Evolutionary conservation across 1,140 invertebrate species (phyloP), one percentile per base, ranked within the genome.

Genomic region (Drosophila varians): DNA sequence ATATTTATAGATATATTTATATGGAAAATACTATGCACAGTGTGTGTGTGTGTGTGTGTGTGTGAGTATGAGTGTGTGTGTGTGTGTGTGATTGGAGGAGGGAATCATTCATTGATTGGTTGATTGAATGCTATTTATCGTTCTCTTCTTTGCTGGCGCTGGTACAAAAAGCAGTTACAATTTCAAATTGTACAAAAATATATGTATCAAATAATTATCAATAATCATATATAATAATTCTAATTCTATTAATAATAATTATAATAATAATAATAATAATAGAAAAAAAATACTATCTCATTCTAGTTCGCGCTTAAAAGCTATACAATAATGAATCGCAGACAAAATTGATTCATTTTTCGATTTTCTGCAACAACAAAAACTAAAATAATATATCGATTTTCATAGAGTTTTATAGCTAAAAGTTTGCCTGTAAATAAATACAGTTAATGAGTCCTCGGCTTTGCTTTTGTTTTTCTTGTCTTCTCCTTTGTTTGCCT

Each of bases 21-120:
- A 72, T 73, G 57, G 58, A 73, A 79, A 75, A 72, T 80, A 79
- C 76, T 75, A 78, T 69, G 62, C 66, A 70, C 62, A 70, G 53
- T 71, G 57, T 43, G 64, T 57, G 21, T 36, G 40, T 56, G 40
- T 69, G 28, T 42, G 36, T 64, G 38, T 26, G 19, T 54, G 45
- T 40, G 19, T 49, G n/a, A 26, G 47, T 40, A 16, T 53, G 40
- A 12, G 8, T 40, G 40, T 60, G 40, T 57, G 12, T 52, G 16
- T 68, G 28, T 56, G 12, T 28, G n/a, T 51, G 8, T 57, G 28
- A 14, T 8, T 56, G 31, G 49, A 18, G 28, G 40, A 47, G 46
- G 52, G 62, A 66, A 66, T 66, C 62, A 52, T 65, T 65, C 26
- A 52, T 64, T 31, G 45, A 66, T 61, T 45, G 34, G 25, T 61